phyloP scores from a whole-genome alignment of 2,797 vertebrate genomes.

The Hirundo rustica region DNA sequence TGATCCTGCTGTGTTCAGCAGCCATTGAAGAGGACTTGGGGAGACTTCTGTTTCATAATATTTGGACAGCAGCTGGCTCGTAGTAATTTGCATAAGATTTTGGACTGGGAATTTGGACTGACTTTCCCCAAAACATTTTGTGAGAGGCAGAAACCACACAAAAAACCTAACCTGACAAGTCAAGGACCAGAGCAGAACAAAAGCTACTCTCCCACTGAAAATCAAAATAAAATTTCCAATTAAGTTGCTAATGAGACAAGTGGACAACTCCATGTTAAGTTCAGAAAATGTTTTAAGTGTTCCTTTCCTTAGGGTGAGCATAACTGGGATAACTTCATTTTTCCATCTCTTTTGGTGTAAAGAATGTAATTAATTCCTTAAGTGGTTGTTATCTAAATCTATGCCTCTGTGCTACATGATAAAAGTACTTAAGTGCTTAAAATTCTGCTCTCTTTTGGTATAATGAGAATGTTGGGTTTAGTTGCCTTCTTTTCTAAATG shows the following conservation, averaged over 20 bases:
- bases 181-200: not conserved
- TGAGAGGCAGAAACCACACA: not conserved
- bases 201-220: not conserved
- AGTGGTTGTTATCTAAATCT: not conserved
- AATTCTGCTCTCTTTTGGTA: not conserved
- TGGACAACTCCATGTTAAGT: not conserved
- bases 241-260: not conserved
- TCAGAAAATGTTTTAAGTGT: not conserved
- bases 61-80: not conserved
- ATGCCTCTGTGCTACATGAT: not conserved
- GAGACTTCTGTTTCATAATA: not conserved
- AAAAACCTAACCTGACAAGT: not conserved
- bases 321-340: not conserved
- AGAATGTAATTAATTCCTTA: not conserved
- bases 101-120: not conserved
- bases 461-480: not conserved
- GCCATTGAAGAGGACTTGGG: not conserved
- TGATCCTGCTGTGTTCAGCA: not conserved
- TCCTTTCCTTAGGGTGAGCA: not conserved
- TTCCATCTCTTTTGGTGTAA: not conserved
- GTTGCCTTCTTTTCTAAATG: not conserved
- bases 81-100: not conserved
- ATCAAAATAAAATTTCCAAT: not conserved
- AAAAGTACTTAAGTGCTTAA: not conserved
- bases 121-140: not conserved